A percentile compares a stretch with the other conserved stretches of the same genome.
Evolutionary conservation across 2,113 vertebrate genomes (phyloP).

Genomic region (Hylia prasina): DNA sequence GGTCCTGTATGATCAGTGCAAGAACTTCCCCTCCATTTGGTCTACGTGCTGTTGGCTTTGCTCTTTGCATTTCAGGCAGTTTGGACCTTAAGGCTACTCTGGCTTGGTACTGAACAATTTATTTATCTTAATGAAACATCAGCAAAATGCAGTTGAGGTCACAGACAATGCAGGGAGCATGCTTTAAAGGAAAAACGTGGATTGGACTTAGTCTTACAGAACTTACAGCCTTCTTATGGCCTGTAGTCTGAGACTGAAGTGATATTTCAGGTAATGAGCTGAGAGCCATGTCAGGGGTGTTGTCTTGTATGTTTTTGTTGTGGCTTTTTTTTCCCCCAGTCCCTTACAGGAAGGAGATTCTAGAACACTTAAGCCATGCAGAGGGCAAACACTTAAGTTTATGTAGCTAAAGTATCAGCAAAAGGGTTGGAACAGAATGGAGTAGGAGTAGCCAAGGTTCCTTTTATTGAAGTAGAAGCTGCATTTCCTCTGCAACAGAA

Average conservation of each 20-base stretch:
- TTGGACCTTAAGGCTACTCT: background rate
- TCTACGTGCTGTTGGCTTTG: background rate
- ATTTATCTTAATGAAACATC: background rate
- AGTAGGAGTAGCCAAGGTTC: background rate
- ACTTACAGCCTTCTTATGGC: background rate
- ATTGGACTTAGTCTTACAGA: background rate
- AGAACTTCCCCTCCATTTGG: background rate
- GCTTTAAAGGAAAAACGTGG: background rate
- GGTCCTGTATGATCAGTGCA: background rate
- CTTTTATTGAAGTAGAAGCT: background rate
- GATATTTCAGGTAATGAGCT: background rate
- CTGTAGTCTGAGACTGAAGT: background rate
- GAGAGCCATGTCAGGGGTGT: background rate
- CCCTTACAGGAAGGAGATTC: background rate
- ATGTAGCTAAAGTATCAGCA: background rate
- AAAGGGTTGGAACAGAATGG: background rate
- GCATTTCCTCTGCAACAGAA: background rate
- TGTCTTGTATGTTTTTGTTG: background rate
- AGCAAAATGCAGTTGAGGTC: background rate
- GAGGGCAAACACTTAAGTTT: background rate
- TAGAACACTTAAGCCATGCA: background rate
- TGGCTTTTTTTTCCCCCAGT: background rate
- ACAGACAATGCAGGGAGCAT: background rate
- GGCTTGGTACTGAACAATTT: background rate
- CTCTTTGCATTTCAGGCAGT: slow-evolving; percentile 33